Evolutionary conservation across 2,797 vertebrate species (phyloP).

Genomic region (Moxostoma hubbsi): DNA sequence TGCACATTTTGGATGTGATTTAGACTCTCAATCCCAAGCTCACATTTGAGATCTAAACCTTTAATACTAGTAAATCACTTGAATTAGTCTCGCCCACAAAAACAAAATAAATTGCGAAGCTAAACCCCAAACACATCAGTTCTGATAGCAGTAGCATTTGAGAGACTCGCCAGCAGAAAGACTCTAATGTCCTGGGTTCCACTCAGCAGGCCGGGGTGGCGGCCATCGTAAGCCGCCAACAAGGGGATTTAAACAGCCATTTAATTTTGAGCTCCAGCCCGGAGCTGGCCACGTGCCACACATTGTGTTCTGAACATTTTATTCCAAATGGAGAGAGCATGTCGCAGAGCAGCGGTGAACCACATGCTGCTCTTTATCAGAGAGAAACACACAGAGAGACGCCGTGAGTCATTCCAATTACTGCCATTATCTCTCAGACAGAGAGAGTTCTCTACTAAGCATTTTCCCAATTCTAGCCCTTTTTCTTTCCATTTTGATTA

Average conservation of each 20-base stretch:
- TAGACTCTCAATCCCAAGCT: conserved; percentile 13
- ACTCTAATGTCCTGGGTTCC: conserved; percentile 36
- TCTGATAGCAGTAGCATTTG: conserved; percentile 25
- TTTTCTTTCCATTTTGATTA: conserved; percentile 49
- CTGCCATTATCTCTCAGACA: conserved; percentile 78
- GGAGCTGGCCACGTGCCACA: conserved; percentile 55
- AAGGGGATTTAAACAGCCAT: conserved; percentile 80
- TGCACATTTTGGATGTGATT: conserved; percentile 26
- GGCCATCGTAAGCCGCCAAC: conserved; percentile 74
- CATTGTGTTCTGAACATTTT: conserved; percentile 75
- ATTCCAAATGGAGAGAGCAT: conserved; percentile 70
- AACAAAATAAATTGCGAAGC: conserved; percentile 26
- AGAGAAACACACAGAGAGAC: conserved; percentile 80
- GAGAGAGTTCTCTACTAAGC: conserved; percentile 34
- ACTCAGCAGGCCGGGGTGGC: conserved; percentile 68
- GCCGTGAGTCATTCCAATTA: conserved; percentile 82
- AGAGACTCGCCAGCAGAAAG: conserved; percentile 44
- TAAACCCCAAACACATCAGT: conserved; percentile 45
- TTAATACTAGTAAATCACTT: conserved; percentile 30
- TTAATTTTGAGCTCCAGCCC: conserved; percentile 70
- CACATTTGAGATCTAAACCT: conserved; percentile 26
- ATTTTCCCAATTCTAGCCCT: conserved; percentile 27
- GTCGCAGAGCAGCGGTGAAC: conserved; percentile 68
- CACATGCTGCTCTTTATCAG: conserved; percentile 80
- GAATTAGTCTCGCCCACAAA: conserved; percentile 1